phyloP scores from a whole-genome alignment of 2,888 invertebrate genomes.

The Drosophila nr. perissopoda region DNA sequence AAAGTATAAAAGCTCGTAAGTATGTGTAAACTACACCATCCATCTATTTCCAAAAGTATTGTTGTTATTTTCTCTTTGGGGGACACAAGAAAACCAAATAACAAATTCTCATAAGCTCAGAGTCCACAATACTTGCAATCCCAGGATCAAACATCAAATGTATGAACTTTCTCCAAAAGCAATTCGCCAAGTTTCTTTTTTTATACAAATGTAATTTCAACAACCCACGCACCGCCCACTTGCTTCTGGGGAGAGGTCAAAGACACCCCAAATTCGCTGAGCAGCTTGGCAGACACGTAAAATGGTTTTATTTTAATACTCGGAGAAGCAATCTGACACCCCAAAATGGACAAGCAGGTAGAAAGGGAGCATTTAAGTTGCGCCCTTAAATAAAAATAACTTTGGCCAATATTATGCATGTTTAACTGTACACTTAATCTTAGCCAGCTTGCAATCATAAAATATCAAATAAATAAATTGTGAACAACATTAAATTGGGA shows the following conservation, averaged over 20 bases:
- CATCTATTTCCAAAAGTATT: not conserved
- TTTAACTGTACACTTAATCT: not conserved
- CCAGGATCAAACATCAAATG: slow-evolving; percentile 19
- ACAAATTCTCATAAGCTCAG: slow-evolving; percentile 17
- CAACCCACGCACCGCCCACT: not conserved
- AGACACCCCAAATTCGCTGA: slow-evolving; percentile 25
- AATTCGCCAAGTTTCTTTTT: slow-evolving; percentile 12
- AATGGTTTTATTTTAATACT: slow-evolving; percentile 68
- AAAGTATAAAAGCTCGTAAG: too few species aligned
- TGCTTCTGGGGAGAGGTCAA: slow-evolving; percentile 15
- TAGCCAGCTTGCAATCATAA: not conserved
- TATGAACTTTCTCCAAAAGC: slow-evolving; percentile 14
- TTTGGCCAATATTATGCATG: not conserved
- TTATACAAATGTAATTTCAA: slow-evolving; percentile 30
- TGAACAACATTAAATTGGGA: not conserved
- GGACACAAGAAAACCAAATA: not conserved
- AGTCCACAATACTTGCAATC: slow-evolving; percentile 5
- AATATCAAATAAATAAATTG: not conserved
- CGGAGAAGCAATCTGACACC: slow-evolving; percentile 35
- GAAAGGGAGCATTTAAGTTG: not conserved
- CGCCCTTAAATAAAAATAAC: not conserved
- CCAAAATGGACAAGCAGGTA: slow-evolving; percentile 39
- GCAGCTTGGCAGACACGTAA: slow-evolving; percentile 59
- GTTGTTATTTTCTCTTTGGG: not conserved
- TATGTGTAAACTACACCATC: not conserved